These are phyloP conservation scores for Falco punctatus DNA, from an alignment of 2,113 vertebrate species.

Conservation along the genomic window DNA sequence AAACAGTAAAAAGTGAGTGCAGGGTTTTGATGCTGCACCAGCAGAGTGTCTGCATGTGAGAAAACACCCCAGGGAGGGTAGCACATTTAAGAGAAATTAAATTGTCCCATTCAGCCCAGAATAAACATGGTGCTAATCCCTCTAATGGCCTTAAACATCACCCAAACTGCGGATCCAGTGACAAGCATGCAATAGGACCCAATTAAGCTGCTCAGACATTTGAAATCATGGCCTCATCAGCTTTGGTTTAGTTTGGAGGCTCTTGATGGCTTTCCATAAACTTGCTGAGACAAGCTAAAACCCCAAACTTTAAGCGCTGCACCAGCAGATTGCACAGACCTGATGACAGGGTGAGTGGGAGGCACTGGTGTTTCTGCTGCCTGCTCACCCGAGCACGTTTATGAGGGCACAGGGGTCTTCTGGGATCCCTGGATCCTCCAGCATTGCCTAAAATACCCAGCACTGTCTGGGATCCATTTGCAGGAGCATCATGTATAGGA, in stretches of 20 bases:
- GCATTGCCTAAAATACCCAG: neutral
- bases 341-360: neutral
- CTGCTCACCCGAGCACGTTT: neutral
- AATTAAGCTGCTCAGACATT: neutral
- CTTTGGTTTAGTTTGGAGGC: neutral
- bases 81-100: neutral
- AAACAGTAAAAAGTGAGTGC: neutral
- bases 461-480: neutral
- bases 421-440: neutral
- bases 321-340: neutral
- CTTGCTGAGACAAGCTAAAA: conserved; percentile 32
- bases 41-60: neutral
- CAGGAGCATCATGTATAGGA: neutral
- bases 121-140: neutral
- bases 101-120: neutral
- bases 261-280: neutral
- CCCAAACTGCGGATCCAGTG: neutral
- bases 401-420: neutral
- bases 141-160: neutral
- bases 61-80: neutral
- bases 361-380: neutral
- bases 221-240: neutral
- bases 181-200: neutral
- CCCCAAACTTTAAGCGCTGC: neutral
- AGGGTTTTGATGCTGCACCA: neutral